Conservation (phyloP, 1,140 invertebrate genomes). For the Drosophila varians region DNA sequence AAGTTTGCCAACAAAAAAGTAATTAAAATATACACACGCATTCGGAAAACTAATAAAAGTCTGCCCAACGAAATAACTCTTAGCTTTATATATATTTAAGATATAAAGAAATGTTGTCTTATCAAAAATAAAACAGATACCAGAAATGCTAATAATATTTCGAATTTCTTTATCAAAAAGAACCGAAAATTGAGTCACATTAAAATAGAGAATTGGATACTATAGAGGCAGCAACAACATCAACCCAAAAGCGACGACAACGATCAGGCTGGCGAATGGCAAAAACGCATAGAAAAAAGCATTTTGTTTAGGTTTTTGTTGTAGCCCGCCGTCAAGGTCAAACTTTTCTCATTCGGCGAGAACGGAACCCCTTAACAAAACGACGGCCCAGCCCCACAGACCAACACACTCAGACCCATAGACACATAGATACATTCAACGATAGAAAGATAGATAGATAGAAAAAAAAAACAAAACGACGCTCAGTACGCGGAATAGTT, state of each 20-base stretch:
- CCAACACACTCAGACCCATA: conserved; percentile 3
- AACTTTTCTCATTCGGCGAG: conserved; percentile 74
- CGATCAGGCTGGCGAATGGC: conserved; percentile 33
- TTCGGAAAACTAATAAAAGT: background rate
- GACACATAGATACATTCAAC: background rate
- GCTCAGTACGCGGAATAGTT: conserved; percentile 71
- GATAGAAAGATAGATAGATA: background rate
- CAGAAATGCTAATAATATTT: conserved; percentile 5
- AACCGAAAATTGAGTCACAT: conserved; percentile 1
- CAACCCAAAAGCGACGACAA: conserved; percentile 3
- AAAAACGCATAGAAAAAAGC: conserved; percentile 57
- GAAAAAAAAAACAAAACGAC: conserved; percentile 24
- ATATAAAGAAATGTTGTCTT: background rate
- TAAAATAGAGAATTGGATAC: conserved; percentile 1
- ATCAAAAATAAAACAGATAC: background rate
- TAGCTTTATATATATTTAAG: background rate
- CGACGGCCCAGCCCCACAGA: conserved; percentile 50
- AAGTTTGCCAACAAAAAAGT: background rate
- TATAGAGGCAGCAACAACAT: conserved; percentile 1
- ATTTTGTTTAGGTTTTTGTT: conserved; percentile 44
- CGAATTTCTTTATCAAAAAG: conserved; percentile 2
- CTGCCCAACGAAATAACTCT: conserved; percentile 7
- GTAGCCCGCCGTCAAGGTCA: conserved; percentile 65
- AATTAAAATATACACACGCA: background rate
- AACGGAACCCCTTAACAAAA: conserved; percentile 62